Evolutionary conservation across 2,888 invertebrate species (phyloP), one percentile per base, ranked within the genome.

Genomic region (Branchipolynoe longqiensis): DNA sequence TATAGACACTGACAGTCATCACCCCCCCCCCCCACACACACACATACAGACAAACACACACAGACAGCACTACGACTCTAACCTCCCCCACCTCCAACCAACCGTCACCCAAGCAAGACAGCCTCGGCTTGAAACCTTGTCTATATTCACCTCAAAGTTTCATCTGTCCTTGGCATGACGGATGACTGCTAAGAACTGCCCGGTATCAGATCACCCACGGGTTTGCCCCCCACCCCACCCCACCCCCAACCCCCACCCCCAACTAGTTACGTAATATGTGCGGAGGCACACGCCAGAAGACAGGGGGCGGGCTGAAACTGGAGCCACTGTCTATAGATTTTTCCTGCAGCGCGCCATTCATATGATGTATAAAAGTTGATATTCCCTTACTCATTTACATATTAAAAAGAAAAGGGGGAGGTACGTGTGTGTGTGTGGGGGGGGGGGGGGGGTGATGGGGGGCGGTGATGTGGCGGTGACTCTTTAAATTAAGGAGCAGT

Each of bases 351-450:
- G 31, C 48, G 78, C 78, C 54, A 48, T 78, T 25, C 48, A 14
- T 78, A 41, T 78, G 78, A 78, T 78, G 78, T 78, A 78, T 78
- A 78, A 78, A 78, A 78, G 78, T 78, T 48, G 78, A 78, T 78
- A 78, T 41, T 78, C 41, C 48, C 78, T 78, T 78, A 41, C 78
- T 78, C 78, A 78, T 78, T 78, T 78, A 78, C 78, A 78, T 78
- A 78, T 78, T 78, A 48, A 78, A 78, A 28, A 48, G 28, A 41
- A 48, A 69, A 33, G 62, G 31, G 18, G 73, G 40, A 40, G 54
- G 22, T 31, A 28, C 54, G 48, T 78, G 41, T 41, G 78, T 48
- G 48, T 78, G 78, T 18, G 48, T 25, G 12, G 48, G 48, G 25
- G n/a, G 40, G 31, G 12, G 14, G 48, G 78, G 31, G 3, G n/a